phyloP scores from a whole-genome alignment of 2,888 invertebrate species.

The Heliconius hortense region DNA sequence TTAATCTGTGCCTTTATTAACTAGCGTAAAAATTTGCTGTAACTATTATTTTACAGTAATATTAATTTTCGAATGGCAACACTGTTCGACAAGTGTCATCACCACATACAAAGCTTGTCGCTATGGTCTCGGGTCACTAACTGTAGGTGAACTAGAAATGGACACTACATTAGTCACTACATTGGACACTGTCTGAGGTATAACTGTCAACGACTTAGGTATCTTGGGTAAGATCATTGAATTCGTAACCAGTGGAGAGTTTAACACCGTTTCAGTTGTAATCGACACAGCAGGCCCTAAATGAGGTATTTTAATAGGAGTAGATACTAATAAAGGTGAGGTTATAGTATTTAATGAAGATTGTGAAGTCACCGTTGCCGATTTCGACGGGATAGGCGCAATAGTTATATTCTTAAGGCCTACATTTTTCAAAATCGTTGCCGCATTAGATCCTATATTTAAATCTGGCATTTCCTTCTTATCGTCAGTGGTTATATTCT shows the following conservation, averaged over 20 bases:
- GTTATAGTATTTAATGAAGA: conserved; percentile 54
- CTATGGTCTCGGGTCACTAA: conserved; percentile 62
- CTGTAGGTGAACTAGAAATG: conserved; percentile 17
- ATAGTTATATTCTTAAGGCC: conserved; percentile 78
- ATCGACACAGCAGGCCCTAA: conserved; percentile 64
- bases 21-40: neutral
- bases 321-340: conserved; percentile 60
- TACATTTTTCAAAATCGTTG: conserved; percentile 74
- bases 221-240: conserved; percentile 86
- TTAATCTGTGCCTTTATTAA: neutral
- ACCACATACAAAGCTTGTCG: conserved; percentile 67
- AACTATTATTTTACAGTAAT: neutral
- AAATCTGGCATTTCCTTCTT: conserved; percentile 55
- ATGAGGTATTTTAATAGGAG: conserved; percentile 64
- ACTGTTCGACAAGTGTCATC: conserved; percentile 50
- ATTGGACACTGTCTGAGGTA: conserved; percentile 81
- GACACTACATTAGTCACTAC: conserved; percentile 45
- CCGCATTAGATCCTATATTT: conserved; percentile 65
- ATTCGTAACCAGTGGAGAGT: conserved; percentile 55
- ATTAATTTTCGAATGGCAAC: conserved; percentile 33
- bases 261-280: conserved; percentile 59
- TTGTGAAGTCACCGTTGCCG: conserved; percentile 68
- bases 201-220: conserved; percentile 90
- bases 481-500: conserved; percentile 56
- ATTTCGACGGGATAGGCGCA: conserved; percentile 71